These are phyloP conservation scores for Chaenocephalus aceratus DNA, from an alignment of 2,113 vertebrate species.

Conservation along the genomic window DNA sequence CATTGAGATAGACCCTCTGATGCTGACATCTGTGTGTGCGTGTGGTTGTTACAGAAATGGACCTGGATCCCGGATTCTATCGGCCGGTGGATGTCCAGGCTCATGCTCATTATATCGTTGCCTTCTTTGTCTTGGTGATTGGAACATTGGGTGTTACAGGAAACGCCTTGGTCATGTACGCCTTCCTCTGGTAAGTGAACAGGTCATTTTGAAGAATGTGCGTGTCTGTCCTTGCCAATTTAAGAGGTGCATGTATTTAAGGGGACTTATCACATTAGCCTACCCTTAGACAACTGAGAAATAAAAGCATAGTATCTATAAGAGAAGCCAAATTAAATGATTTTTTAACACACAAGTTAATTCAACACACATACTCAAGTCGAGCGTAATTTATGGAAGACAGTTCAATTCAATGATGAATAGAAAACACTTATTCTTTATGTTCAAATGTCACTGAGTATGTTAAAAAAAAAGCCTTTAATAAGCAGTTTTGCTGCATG, in stretches of 20 bases:
- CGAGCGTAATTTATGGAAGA: too few relatives aligned
- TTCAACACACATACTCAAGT: too few relatives aligned
- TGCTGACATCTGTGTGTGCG: constrained; percentile 12
- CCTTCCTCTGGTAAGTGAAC: constrained; percentile 91
- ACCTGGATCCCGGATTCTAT: constrained; percentile 78
- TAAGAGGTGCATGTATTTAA: neutral
- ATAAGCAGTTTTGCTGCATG: too few relatives aligned
- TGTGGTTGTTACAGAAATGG: constrained; percentile 74
- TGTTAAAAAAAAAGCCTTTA: too few relatives aligned
- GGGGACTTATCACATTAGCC: too few relatives aligned
- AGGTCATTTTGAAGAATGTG: neutral
- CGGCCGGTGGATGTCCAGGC: constrained; percentile 89
- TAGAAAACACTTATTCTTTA: too few relatives aligned
- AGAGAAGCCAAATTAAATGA: too few relatives aligned
- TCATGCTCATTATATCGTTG: constrained; percentile 91
- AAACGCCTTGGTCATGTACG: constrained; percentile 95
- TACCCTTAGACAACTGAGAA: too few relatives aligned
- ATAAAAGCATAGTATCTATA: too few relatives aligned
- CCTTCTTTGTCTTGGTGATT: constrained; percentile 90
- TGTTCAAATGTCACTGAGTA: too few relatives aligned
- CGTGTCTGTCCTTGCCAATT: neutral
- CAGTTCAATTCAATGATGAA: too few relatives aligned
- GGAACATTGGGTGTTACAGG: constrained; percentile 91
- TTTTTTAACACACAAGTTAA: too few relatives aligned
- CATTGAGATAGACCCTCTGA: neutral